These are phyloP conservation scores for Chrysina gloriosa DNA, from an alignment of 2,888 invertebrate species.

Conservation along the genomic window DNA sequence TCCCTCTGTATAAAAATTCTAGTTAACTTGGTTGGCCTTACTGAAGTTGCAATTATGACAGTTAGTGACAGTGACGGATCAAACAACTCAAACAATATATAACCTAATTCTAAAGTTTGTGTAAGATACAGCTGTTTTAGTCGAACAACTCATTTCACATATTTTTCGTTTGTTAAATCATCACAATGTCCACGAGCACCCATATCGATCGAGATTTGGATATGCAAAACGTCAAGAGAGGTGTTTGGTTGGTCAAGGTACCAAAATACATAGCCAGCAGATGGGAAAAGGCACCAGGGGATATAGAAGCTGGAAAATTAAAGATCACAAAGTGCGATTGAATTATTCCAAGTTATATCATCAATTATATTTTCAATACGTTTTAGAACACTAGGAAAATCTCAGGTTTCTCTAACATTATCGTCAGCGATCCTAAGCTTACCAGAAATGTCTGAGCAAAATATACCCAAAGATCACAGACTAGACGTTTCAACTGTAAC, in stretches of 20 bases:
- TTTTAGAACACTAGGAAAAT: slow-evolving; percentile 75
- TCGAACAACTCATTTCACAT: too few relatives aligned
- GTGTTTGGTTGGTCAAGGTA: slow-evolving; percentile 96
- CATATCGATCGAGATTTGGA: slow-evolving; percentile 86
- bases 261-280: slow-evolving; percentile 96
- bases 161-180: too few relatives aligned
- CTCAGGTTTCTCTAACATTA: slow-evolving; percentile 88
- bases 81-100: too few relatives aligned
- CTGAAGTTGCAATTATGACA: too few relatives aligned
- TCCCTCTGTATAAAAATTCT: too few relatives aligned
- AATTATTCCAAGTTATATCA: slow-evolving; percentile 2
- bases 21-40: too few relatives aligned
- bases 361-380: slow-evolving; percentile 41
- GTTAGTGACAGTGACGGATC: too few relatives aligned
- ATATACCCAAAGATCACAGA: slow-evolving; percentile 91
- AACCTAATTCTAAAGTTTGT: too few relatives aligned
- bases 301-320: slow-evolving; percentile 93
- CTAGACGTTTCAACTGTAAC: slow-evolving; percentile 92
- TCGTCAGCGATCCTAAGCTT: slow-evolving; percentile 84
- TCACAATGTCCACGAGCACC: slow-evolving; percentile 53
- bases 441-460: slow-evolving; percentile 81
- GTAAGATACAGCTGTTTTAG: too few relatives aligned
- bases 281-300: slow-evolving; percentile 94
- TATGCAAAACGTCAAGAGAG: slow-evolving; percentile 87
- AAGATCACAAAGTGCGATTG: slow-evolving; percentile 79